Base-by-base conservation (phyloP, 30 jellyfish, hydroid and myxozoan species). In the Clytia hemisphaerica region DNA sequence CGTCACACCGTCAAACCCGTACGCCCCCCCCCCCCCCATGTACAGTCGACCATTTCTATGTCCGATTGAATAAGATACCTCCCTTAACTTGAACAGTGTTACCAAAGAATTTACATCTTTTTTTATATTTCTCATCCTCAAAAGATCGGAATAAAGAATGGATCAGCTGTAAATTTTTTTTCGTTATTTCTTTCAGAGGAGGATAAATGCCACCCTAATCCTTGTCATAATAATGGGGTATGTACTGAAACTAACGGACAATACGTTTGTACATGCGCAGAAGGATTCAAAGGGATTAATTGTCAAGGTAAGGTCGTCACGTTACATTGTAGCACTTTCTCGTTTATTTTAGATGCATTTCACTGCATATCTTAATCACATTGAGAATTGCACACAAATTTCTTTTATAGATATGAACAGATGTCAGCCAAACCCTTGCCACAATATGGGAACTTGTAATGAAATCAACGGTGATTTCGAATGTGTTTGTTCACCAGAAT, bases 341-440 rank as follows among this genome's bases (percentile, higher is more conserved):
- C n/a, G n/a, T n/a, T n/a, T n/a, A n/a, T n/a, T n/a, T n/a, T n/a
- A n/a, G n/a, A n/a, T n/a, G n/a, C n/a, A n/a, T n/a, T n/a, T n/a
- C n/a, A n/a, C n/a, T 42, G 15, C n/a, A 42, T 10, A 10, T 12
- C 15, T 42, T 42, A 18, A 42, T 42, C 15, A 42, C n/a, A 18
- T 10, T n/a, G 18, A 42, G 18, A 42, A 42, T 42, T 10, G 12
- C n/a, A 10, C 53, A 42, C 53, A 18, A 10, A 1, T 12, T 63
- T 35, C 50, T 53, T 6, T 27, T 27, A 24, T 66, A 85, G 95
- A 85, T 40, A 48, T 77, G 37, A 85, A 85, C 93, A 76, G 78
- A 38, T 85, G 95, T 75, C 95, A 85, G 58, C 95, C 95, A 19
- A 85, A 71, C 37, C 95, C 95, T 5, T 85, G 95, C 45, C 95